Base-by-base conservation (phyloP, 2,888 invertebrate species). In the Cryptocephalus primarius region DNA sequence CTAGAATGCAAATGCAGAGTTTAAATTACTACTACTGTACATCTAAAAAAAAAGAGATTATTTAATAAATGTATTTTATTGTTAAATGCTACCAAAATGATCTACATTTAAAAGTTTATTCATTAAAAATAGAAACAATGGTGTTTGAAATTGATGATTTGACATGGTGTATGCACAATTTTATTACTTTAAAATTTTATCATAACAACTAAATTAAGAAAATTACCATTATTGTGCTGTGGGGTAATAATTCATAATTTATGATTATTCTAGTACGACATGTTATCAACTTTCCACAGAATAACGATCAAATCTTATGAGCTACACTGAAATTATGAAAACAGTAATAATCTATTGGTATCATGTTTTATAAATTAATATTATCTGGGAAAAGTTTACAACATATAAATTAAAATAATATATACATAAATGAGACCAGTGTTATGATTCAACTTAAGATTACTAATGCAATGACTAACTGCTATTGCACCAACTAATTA, bases 11-110 rank as follows among this genome's bases (percentile, higher is more conserved):
- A 22, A 22, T 2, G 22, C 6, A 4, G 3, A 22, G 22, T 22
- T 22, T 22, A 22, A 22, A 32, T 33, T n/a, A n/a, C n/a, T n/a
- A n/a, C n/a, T n/a, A n/a, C n/a, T n/a, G n/a, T n/a, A n/a, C n/a
- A n/a, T n/a, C n/a, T 33, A 43, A 39, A n/a, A 11, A 38, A 33
- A 38, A 44, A 10, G 33, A 22, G 13, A 2, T 41, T 34, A 42
- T 45, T 51, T 53, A 51, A 52, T 55, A 55, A 55, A 58, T 55
- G 53, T 57, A 57, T 58, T 56, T 62, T 62, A 60, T 59, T 60
- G 56, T 59, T 60, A 56, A 60, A 60, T 54, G 52, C 59, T 62
- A 62, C 60, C 59, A 61, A 58, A 62, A 63, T 55, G 59, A 62
- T 55, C 62, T 62, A 64, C 60, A 62, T 57, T 63, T 60, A 60